Evolutionary conservation across 2,888 invertebrate species (phyloP).

Genomic region (Pheosia tremula): DNA sequence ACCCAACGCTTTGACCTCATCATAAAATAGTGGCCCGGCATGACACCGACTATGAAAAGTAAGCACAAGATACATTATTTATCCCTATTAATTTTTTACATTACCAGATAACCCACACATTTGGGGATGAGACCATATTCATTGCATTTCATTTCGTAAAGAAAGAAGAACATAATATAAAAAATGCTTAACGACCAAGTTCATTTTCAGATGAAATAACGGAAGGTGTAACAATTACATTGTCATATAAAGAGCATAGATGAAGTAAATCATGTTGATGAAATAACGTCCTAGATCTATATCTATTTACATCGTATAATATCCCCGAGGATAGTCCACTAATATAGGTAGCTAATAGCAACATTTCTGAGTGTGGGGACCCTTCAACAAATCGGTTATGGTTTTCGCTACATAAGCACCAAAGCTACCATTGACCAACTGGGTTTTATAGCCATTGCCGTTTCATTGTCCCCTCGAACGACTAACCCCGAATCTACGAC

Average conservation of each 20-base stretch:
- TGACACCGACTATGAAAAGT: background rate
- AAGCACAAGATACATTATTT: background rate
- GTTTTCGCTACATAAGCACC: slow-evolving; percentile 59
- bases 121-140: too few species aligned
- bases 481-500: slow-evolving; percentile 41
- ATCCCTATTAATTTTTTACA: too few species aligned
- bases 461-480: slow-evolving; percentile 49
- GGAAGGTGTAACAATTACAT: too few species aligned
- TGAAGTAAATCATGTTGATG: too few species aligned
- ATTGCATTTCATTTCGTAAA: too few species aligned
- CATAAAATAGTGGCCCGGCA: background rate
- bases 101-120: too few species aligned
- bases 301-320: too few species aligned
- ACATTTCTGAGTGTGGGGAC: slow-evolving; percentile 19
- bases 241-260: too few species aligned
- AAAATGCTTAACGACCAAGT: too few species aligned
- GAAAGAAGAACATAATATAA: too few species aligned
- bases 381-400: slow-evolving; percentile 48
- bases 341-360: slow-evolving; percentile 16
- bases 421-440: slow-evolving; percentile 54
- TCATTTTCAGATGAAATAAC: too few species aligned
- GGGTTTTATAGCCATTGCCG: slow-evolving; percentile 51
- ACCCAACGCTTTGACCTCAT: background rate
- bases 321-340: background rate
- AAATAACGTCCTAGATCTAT: too few species aligned